Percentiles rank a stretch among this genome's conserved stretches.
Evolutionary conservation across 2,113 vertebrate species (phyloP).

Genomic region (Rhineura floridana): DNA sequence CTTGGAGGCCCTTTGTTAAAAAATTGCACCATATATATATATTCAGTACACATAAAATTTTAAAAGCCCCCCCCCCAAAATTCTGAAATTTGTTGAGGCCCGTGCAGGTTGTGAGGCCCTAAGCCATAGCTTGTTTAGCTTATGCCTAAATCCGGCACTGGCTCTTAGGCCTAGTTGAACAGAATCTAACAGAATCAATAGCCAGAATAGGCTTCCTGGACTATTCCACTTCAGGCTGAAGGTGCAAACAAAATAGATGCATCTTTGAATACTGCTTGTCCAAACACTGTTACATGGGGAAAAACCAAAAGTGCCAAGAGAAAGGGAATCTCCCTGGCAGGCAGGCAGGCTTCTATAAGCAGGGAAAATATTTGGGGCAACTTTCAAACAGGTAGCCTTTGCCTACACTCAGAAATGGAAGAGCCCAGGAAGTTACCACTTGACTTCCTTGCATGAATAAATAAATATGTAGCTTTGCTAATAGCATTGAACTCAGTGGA

Average conservation of each 20-base stretch:
- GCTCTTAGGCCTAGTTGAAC: no score
- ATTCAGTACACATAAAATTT: no score
- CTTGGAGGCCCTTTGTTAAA: no score
- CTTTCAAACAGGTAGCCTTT: background rate
- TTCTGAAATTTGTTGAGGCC: no score
- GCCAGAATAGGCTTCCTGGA: background rate
- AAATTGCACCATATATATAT: no score
- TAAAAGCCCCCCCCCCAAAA: no score
- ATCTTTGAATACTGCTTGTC: no score
- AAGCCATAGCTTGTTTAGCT: no score
- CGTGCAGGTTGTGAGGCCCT: no score
- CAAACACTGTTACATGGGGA: background rate
- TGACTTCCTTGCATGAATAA: background rate
- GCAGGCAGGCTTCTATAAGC: background rate
- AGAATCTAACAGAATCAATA: no score
- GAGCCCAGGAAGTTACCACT: background rate
- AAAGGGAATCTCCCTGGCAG: background rate
- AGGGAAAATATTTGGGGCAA: background rate
- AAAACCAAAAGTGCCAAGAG: background rate
- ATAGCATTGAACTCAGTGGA: background rate
- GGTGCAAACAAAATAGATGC: background rate
- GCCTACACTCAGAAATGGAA: background rate
- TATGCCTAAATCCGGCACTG: no score
- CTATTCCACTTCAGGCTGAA: background rate
- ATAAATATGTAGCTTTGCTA: no score